Evolutionary conservation across 2,113 vertebrate species (phyloP), one percentile per base, ranked within the genome.

Genomic region (Ochotona princeps): DNA sequence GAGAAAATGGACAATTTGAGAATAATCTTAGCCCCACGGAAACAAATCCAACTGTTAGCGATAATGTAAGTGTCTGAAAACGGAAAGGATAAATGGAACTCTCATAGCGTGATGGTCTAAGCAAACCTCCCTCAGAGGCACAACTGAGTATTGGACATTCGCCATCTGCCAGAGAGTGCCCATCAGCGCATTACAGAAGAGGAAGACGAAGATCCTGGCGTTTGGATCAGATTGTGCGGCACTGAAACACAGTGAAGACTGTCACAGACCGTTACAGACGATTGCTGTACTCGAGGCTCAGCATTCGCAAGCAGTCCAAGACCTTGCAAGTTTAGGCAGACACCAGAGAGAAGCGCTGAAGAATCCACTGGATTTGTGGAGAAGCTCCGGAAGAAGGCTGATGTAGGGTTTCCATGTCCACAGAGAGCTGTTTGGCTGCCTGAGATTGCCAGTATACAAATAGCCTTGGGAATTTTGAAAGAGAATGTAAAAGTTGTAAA

Each of bases 221-320:
- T 88, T 10, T 13, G 18, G 7, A 6, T 20, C 60, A 15, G 12
- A 57, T 86, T 17, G 7, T 75, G 70, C 6, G 83, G 57, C 15
- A 25, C 26, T 91, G 14, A 11, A 69, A 10, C 51, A 44, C 38
- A 44, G 6, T 6, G 6, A 44, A 44, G 38, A 44, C 98, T 99
- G 99, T 97, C 99, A 99, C 99, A 99, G 99, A 98, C 98, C 99
- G 96, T 99, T 99, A 97, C 99, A 99, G 98, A 99, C 99, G 95
- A 99, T 99, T 95, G 98, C 99, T 60, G 99, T 99, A 61, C 98
- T 99, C 9, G 99, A 99, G 98, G 99, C 99, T 96, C 99, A 99
- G 96, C 99, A 99, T 83, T 99, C 99, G 75, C 99, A 99, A 98
- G 99, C 99, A 97, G 98, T 99, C 96, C 98, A 99, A 97, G 99